phyloP scores from a whole-genome alignment of 2,113 vertebrate species.

The Datnioides undecimradiatus region DNA sequence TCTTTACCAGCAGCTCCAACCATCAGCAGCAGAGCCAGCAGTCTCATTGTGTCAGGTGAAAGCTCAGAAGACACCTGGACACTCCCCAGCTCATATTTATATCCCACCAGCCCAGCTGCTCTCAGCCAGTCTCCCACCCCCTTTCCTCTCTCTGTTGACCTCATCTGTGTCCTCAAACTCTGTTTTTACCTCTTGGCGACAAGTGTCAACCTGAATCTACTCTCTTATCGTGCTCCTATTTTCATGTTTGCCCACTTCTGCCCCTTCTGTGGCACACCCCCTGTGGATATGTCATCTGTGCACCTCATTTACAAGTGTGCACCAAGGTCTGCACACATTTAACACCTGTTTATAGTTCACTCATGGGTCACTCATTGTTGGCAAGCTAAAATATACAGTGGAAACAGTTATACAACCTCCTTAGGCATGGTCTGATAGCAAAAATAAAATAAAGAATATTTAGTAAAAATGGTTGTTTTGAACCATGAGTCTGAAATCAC shows the following conservation, averaged over 20 bases:
- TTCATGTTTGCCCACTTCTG: conserved; percentile 22
- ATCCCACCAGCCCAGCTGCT: conserved; percentile 3
- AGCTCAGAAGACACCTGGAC: conserved; percentile 58
- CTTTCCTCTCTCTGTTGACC: conserved; percentile 9
- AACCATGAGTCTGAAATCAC: neutral
- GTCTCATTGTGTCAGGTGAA: conserved; percentile 67
- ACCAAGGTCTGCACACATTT: conserved; percentile 47
- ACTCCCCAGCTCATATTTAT: conserved; percentile 61
- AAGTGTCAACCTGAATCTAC: neutral
- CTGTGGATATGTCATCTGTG: conserved; percentile 28
- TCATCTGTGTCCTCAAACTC: conserved; percentile 6
- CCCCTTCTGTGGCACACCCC: neutral
- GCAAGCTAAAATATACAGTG: neutral
- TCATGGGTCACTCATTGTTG: conserved; percentile 45
- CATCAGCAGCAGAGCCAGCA: conserved; percentile 76
- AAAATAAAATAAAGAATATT: neutral
- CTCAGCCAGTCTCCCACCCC: neutral
- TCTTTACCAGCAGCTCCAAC: conserved; percentile 80
- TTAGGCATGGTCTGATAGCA: neutral
- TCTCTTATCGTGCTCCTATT: conserved; percentile 32
- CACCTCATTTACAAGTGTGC: neutral
- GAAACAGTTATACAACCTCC: neutral
- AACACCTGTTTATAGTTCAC: conserved; percentile 48
- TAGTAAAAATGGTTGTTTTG: neutral
- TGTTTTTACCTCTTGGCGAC: neutral